Conservation (phyloP, 2,797 vertebrate species). For the Nothura maculosa region DNA sequence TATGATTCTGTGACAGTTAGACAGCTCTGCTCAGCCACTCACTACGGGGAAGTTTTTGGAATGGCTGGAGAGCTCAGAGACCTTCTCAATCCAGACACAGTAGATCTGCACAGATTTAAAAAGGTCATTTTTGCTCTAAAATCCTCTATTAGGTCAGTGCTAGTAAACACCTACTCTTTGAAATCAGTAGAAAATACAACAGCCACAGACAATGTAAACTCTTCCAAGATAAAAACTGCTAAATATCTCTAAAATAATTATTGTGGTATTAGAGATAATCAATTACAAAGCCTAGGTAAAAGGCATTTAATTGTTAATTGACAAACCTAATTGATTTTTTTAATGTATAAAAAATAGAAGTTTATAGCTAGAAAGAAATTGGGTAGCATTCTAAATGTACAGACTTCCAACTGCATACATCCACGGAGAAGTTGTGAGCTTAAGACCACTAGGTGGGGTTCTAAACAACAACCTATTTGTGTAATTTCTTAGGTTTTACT, state of each 20-base stretch:
- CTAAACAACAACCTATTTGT: slow-evolving; percentile 54
- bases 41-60: not conserved
- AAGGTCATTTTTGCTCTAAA: too few relatives aligned
- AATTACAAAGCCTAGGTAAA: not conserved
- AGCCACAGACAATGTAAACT: not conserved
- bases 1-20: too few relatives aligned
- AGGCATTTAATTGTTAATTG: not conserved
- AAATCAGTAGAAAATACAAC: too few relatives aligned
- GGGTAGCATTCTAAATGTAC: not conserved
- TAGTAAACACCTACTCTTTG: too few relatives aligned
- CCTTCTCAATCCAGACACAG: too few relatives aligned
- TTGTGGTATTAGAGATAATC: not conserved
- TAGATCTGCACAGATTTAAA: too few relatives aligned
- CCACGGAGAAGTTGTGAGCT: not conserved
- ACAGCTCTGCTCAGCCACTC: not conserved
- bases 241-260: not conserved
- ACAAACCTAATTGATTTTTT: not conserved
- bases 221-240: not conserved
- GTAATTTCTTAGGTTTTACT: slow-evolving; percentile 3
- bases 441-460: slow-evolving; percentile 69
- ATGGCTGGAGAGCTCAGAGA: too few relatives aligned
- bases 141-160: too few relatives aligned
- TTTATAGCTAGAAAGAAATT: not conserved
- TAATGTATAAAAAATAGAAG: not conserved
- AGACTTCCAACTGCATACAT: not conserved